Conservation (phyloP, 35 echinoderm and acorn worm genomes). For the Amphiura filiformis region DNA sequence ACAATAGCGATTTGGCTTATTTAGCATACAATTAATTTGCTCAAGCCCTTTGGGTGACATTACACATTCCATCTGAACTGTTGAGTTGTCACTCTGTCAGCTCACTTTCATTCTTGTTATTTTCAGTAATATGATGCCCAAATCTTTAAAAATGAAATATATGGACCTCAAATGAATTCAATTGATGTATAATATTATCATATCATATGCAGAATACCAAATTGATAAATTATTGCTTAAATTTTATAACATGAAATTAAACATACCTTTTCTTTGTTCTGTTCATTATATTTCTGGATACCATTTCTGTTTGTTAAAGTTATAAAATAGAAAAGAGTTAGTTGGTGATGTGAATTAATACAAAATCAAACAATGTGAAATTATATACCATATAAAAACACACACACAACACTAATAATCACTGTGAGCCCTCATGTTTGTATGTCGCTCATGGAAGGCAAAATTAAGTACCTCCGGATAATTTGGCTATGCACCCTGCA, state of each 20-base stretch:
- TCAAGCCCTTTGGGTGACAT: no score
- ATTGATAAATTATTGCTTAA: no score
- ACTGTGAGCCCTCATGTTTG: neutral
- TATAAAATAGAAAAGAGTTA: neutral
- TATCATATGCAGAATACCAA: neutral
- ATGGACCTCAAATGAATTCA: neutral
- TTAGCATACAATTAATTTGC: no score
- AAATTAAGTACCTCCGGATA: no score
- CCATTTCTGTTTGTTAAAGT: slow-evolving; percentile 9
- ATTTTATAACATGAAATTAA: no score
- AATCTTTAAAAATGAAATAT: neutral
- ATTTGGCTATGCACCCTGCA: neutral
- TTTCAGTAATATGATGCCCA: neutral
- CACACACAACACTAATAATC: neutral
- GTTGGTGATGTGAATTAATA: neutral
- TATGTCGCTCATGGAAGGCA: neutral
- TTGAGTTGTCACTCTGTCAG: neutral
- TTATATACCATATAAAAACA: neutral
- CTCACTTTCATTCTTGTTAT: neutral
- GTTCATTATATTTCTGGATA: slow-evolving; percentile 49
- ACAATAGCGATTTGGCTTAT: no score
- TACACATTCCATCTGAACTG: neutral
- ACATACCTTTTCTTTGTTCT: slow-evolving; percentile 46
- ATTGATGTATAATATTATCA: neutral
- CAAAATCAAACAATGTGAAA: neutral